These are phyloP conservation scores for Hirudinaria manillensis DNA, from an alignment of 2,888 invertebrate genomes.

Conservation along the genomic window DNA sequence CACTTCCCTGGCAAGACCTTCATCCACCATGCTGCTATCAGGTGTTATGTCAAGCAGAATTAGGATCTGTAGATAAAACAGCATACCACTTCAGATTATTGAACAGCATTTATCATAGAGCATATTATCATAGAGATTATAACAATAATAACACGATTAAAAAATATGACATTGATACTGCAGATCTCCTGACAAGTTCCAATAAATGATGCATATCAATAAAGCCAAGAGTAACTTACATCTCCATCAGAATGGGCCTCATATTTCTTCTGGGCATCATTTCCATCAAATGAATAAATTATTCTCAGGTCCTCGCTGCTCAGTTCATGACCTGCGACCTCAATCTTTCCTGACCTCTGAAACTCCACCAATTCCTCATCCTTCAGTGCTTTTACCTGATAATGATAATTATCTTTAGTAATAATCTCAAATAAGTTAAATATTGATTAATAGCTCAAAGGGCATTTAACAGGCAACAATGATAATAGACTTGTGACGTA, in stretches of 20 bases:
- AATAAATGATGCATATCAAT: too few species aligned
- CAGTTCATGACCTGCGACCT: conserved; percentile 70
- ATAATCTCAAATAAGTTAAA: too few species aligned
- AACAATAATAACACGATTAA: background rate
- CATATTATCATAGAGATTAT: background rate
- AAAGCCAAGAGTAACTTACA: conserved; percentile 42
- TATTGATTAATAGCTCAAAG: too few species aligned
- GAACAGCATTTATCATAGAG: background rate
- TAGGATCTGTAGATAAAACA: conserved; percentile 58
- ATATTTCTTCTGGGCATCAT: conserved; percentile 57
- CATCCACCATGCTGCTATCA: conserved; percentile 82
- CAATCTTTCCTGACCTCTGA: conserved; percentile 63
- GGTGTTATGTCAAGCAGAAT: conserved; percentile 82
- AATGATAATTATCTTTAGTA: background rate
- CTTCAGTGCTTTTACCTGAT: conserved; percentile 20
- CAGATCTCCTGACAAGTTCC: too few species aligned
- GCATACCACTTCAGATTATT: background rate
- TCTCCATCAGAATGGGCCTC: conserved; percentile 86
- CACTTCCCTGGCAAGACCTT: conserved; percentile 89
- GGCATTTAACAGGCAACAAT: too few species aligned
- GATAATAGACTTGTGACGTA: too few species aligned
- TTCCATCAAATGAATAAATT: conserved; percentile 68
- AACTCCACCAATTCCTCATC: conserved; percentile 18
- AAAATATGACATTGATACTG: background rate
- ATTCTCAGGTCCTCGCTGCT: conserved; percentile 55